Conservation (phyloP, 2,113 vertebrate species). For the Cromileptes altivelis region DNA sequence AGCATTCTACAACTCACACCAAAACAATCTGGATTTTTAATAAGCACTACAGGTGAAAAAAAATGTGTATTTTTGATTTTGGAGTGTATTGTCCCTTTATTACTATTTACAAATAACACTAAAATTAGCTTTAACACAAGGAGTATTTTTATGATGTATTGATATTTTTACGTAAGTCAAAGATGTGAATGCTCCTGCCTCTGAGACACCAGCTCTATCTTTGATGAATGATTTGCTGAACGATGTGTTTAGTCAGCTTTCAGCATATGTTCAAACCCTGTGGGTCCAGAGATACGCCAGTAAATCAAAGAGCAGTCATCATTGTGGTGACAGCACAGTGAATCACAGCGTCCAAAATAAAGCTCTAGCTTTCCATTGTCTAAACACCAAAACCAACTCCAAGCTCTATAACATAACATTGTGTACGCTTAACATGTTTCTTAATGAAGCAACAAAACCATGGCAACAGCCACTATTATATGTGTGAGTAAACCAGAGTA, state of each 20-base stretch:
- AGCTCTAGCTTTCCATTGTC: constrained; percentile 71
- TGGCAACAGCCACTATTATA: constrained; percentile 64
- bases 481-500: constrained; percentile 50
- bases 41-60: too few species aligned
- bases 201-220: neutral
- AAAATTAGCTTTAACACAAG: neutral
- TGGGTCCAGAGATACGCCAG: constrained; percentile 35
- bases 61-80: too few species aligned
- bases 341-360: constrained; percentile 69
- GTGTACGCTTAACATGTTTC: constrained; percentile 59
- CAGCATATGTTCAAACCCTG: constrained; percentile 42
- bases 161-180: neutral
- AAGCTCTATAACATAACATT: constrained; percentile 53
- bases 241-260: constrained; percentile 51
- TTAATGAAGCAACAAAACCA: constrained; percentile 74
- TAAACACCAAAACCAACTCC: constrained; percentile 63
- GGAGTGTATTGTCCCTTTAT: too few species aligned
- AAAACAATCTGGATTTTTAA: too few species aligned
- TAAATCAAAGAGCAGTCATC: constrained; percentile 59
- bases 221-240: constrained; percentile 45
- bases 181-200: neutral
- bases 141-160: constrained; percentile 7
- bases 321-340: constrained; percentile 52
- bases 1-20: too few species aligned
- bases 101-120: neutral